These are phyloP conservation scores for Drosophila leontia DNA, from an alignment of 1,140 invertebrate genomes.

Conservation along the genomic window DNA sequence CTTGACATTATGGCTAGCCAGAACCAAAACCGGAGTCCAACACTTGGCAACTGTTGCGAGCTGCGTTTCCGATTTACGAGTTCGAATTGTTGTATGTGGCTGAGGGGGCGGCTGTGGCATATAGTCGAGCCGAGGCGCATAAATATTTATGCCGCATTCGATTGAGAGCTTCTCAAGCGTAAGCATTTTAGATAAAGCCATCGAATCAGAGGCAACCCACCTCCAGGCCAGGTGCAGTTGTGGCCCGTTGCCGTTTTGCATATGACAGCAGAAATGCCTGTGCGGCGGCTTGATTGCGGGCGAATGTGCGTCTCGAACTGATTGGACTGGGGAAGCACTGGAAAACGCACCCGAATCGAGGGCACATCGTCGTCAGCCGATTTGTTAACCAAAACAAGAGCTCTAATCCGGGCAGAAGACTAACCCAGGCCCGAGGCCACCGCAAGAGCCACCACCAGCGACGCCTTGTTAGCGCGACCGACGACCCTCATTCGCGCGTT, in stretches of 20 bases:
- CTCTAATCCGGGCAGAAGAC: constrained; percentile 64
- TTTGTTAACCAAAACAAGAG: constrained; percentile 77
- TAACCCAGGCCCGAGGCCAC: constrained; percentile 46
- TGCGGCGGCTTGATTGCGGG: constrained; percentile 65
- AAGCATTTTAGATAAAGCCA: constrained; percentile 84
- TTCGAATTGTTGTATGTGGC: constrained; percentile 31
- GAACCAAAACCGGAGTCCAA: constrained; percentile 14
- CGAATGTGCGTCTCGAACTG: constrained; percentile 57
- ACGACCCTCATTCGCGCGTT: constrained; percentile 63
- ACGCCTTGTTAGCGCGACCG: constrained; percentile 46
- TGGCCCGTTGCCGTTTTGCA: constrained; percentile 64
- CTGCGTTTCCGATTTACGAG: constrained; percentile 39
- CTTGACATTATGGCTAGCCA: constrained; percentile 73
- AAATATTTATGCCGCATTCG: constrained; percentile 78
- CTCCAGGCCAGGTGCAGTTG: constrained; percentile 37
- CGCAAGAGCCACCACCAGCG: constrained; percentile 57
- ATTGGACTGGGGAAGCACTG: constrained; percentile 52
- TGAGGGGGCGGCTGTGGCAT: constrained; percentile 13
- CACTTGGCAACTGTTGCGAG: constrained; percentile 75
- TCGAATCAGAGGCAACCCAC: constrained; percentile 17
- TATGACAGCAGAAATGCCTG: constrained; percentile 73
- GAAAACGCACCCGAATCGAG: constrained; percentile 16
- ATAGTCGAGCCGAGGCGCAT: constrained; percentile 56
- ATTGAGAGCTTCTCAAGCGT: constrained; percentile 82
- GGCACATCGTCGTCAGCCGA: constrained; percentile 60